Base-by-base conservation (phyloP, 2,797 vertebrate genomes). In the Serranus cabrilla region DNA sequence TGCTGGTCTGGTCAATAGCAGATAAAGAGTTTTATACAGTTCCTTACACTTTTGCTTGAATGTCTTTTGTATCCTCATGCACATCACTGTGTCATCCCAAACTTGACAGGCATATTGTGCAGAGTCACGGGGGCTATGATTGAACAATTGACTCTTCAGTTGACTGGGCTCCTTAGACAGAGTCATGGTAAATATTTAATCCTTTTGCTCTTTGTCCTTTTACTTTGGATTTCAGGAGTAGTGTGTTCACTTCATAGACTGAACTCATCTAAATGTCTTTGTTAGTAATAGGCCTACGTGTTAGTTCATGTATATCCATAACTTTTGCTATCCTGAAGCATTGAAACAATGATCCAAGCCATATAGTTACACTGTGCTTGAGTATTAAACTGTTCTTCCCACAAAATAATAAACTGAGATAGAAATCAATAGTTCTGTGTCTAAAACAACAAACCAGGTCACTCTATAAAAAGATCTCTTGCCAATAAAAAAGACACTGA, bases 401-500 rank as follows among this genome's bases (percentile, higher is more conserved):
- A 37, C 31, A 34, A 9, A 63, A 37, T n/a, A 46, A 60, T 60
- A 40, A 61, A 31, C 31, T 42, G 31, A 27, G 54, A 52, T 27
- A 40, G n/a, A 37, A 43, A 43, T n/a, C 31, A 55, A 23, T 55
- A 46, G 27, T 18, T 17, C 2, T 25, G 7, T 4, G n/a, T 61
- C 21, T 62, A 76, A 55, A 75, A 39, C 21, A 52, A 58, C 52
- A 47, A 47, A 52, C 1, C 21, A 2, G 31, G 27, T 74, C 58
- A 57, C 25, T 37, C 37, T 11, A 46, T 34, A 16, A 43, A 39
- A n/a, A 43, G 46, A 31, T 58, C 27, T 57, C 37, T 6, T n/a
- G 4, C 42, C 34, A 66, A 14, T 55, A 13, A 73, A 27, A 63
- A 54, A 45, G 47, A 25, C 39, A 12, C 18, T 13, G 34, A 76